Conservation (phyloP, 2,113 vertebrate species). For the Cyanoderma ruficeps region DNA sequence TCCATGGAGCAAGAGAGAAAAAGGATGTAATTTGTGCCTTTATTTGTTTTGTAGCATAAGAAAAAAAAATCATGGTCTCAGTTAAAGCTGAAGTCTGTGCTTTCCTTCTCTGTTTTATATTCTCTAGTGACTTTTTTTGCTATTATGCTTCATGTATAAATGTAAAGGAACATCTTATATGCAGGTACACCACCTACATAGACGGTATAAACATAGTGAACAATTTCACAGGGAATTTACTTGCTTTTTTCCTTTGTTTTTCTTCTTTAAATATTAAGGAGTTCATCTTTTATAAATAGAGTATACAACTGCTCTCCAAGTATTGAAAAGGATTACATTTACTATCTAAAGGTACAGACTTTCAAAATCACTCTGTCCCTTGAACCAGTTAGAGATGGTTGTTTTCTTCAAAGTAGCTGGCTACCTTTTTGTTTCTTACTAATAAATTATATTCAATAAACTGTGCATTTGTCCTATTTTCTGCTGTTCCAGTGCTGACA, state of each 20-base stretch:
- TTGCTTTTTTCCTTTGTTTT: neutral
- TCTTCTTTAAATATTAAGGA: constrained; percentile 21
- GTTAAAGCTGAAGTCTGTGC: neutral
- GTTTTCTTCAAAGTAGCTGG: neutral
- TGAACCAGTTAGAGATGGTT: neutral
- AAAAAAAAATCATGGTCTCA: neutral
- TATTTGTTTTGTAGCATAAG: neutral
- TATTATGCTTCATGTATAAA: neutral
- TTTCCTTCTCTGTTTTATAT: neutral
- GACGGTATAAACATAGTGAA: neutral
- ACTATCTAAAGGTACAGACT: neutral
- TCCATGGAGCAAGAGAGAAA: neutral
- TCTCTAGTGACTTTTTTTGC: neutral
- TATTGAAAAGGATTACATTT: neutral
- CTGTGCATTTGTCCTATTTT: neutral
- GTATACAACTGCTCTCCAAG: neutral
- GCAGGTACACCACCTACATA: neutral
- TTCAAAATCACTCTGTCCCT: neutral
- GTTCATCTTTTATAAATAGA: neutral
- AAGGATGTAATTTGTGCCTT: neutral
- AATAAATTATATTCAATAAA: neutral
- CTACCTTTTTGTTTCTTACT: neutral
- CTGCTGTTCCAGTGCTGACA: neutral
- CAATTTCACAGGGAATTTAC: constrained; percentile 6
- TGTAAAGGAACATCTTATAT: neutral